Evolutionary conservation across 2,888 invertebrate species (phyloP).

Genomic region (Scotopteryx bipunctaria): DNA sequence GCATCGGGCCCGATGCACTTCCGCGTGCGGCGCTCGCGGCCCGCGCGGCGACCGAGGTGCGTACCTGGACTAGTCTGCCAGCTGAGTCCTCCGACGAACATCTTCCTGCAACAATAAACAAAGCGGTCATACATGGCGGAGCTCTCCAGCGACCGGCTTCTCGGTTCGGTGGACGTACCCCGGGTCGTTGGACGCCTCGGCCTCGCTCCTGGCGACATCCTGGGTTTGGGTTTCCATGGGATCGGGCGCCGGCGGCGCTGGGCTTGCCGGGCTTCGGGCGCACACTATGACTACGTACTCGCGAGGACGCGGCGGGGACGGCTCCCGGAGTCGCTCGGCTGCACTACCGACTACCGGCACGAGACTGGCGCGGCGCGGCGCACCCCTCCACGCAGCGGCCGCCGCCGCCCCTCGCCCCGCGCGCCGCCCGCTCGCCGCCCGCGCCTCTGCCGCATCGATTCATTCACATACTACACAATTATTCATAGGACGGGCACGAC

Average conservation of each 20-base stretch:
- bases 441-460: constrained; percentile 77
- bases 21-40: constrained; percentile 56
- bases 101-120: constrained; percentile 95
- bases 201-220: constrained; percentile 92
- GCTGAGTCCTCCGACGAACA: constrained; percentile 99
- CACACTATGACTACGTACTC: constrained; percentile 85
- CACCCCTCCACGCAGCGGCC: constrained; percentile 70
- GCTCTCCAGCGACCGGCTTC: constrained; percentile 40
- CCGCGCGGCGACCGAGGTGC: constrained; percentile 64
- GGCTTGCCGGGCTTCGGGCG: constrained; percentile 66
- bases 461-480: constrained; percentile 81
- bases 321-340: constrained; percentile 85
- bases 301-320: constrained; percentile 83
- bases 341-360: constrained; percentile 89
- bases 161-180: constrained; percentile 85
- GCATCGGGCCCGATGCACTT: constrained; percentile 57
- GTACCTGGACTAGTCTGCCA: constrained; percentile 99
- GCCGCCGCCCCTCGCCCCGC: constrained; percentile 58
- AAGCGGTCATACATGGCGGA: constrained; percentile 64
- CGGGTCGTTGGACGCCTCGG: constrained; percentile 97
- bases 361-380: constrained; percentile 85
- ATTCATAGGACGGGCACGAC: constrained; percentile 79
- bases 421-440: constrained; percentile 59
- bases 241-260: constrained; percentile 71
- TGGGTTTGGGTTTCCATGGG: constrained; percentile 90